These are phyloP conservation scores for Phaethornis superciliosus DNA, from an alignment of 2,113 vertebrate genomes.

Conservation along the genomic window DNA sequence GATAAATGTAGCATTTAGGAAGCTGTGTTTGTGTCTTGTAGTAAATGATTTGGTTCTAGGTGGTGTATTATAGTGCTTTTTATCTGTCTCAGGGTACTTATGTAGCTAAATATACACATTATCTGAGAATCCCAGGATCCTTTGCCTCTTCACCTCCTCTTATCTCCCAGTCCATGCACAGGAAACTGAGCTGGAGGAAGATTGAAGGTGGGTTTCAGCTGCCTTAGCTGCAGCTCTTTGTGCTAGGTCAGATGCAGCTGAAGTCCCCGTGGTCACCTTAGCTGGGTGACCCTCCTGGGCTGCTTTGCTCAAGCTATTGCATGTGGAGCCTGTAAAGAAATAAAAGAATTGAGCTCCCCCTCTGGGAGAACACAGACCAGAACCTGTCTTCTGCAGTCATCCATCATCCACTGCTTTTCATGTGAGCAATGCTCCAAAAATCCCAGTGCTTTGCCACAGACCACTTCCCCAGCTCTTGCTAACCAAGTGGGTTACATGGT, in stretches of 20 bases:
- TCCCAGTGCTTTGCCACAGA: neutral
- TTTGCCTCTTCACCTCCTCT: neutral
- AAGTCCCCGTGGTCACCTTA: neutral
- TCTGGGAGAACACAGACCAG: neutral
- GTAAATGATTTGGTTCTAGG: neutral
- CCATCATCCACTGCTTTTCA: rapidly evolving
- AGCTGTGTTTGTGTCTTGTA: rapidly evolving
- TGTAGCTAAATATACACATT: neutral
- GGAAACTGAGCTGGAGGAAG: neutral
- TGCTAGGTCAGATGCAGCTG: neutral
- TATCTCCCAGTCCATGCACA: neutral
- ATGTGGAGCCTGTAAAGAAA: neutral
- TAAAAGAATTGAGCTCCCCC: neutral
- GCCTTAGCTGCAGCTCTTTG: neutral
- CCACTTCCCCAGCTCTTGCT: neutral
- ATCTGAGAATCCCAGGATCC: neutral
- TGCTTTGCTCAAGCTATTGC: neutral
- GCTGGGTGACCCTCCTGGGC: neutral
- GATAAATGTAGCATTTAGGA: neutral
- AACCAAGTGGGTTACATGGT: neutral
- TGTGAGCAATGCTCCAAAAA: neutral
- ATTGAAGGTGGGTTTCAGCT: neutral
- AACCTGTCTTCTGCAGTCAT: neutral
- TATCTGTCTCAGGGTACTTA: neutral
- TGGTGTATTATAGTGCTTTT: neutral